Base-by-base conservation (phyloP, 2,797 vertebrate genomes). In the Adrianichthys oophorus region DNA sequence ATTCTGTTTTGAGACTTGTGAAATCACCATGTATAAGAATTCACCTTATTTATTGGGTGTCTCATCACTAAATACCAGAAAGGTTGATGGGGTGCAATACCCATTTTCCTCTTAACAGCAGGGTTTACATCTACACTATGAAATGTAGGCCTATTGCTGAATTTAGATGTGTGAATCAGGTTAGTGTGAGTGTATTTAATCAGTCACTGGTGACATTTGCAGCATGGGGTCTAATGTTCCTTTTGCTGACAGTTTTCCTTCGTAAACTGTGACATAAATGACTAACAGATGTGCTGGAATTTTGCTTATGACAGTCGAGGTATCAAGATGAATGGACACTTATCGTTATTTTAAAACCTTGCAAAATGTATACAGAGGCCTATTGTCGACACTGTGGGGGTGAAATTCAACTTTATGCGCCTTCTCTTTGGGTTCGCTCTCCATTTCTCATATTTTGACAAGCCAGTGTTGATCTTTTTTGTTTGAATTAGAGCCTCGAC, bases 381-480 rank as follows among this genome's bases (percentile, higher is more conserved):
- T 44, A 15, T 16, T 37, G 32, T 37, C 32, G 10, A 37, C 32
- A 37, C 32, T 12, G 32, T 37, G 10, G 23, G 13, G n/a, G 41
- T 15, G 4, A 43, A 41, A 58, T 16, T 41, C 15, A 4, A 29
- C 10, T 40, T 59, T 21, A 43, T 26, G 48, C 23, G n/a, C 15
- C 32, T 15, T 41, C 4, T 2, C 48, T 21, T 26, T 53, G 8
- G 12, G 32, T 19, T 3, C 7, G 1, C 50, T 56, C 5, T 60
- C 43, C 4, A 0, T 46, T 57, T 68, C 43, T 54, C 15, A 60
- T 26, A 68, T 45, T 49, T 67, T 65, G 58, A 53, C 63, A 15
- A 71, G 59, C 52, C n/a, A 1, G 17, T 66, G 23, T 52, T 52
- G 45, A 56, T 56, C 46, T 41, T 43, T 21, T 37, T 46, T 40